Percentiles rank a stretch among this genome's conserved stretches.
Conservation (phyloP, 2,888 invertebrate genomes). For the Lymantria monacha region DNA sequence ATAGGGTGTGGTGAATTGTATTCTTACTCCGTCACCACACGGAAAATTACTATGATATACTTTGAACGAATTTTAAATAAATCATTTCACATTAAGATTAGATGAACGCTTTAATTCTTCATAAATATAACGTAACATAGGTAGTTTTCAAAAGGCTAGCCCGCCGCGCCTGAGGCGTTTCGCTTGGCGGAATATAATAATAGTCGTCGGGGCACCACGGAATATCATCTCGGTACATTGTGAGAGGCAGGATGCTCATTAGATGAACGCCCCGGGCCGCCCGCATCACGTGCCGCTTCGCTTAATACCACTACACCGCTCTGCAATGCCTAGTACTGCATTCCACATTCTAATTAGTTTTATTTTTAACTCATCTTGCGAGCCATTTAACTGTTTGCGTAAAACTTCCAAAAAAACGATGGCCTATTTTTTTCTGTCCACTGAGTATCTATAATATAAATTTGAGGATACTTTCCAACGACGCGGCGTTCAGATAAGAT, state of each 20-base stretch:
- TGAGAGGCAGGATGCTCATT: constrained; percentile 80
- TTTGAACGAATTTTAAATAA: too few relatives aligned
- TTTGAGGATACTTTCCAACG: constrained; percentile 27
- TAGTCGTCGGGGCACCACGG: constrained; percentile 68
- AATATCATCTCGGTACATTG: constrained; percentile 77
- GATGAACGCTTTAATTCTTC: constrained; percentile 51
- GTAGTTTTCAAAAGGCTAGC: constrained; percentile 70
- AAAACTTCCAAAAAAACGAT: constrained; percentile 23
- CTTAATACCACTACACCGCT: constrained; percentile 43
- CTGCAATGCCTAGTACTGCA: constrained; percentile 35
- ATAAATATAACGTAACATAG: constrained; percentile 58
- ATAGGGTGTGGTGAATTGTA: too few relatives aligned
- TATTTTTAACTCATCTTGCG: constrained; percentile 29
- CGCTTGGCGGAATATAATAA: constrained; percentile 73
- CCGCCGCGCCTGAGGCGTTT: constrained; percentile 55
- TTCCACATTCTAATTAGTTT: constrained; percentile 55
- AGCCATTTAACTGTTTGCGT: constrained; percentile 30
- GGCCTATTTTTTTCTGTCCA: constrained; percentile 23
- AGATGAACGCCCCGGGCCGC: constrained; percentile 71
- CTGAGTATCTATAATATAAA: constrained; percentile 30
- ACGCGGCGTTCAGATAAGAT: constrained; percentile 30
- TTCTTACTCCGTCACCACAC: too few relatives aligned
- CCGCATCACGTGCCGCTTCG: constrained; percentile 36
- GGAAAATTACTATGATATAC: too few relatives aligned
- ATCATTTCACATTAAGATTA: constrained; percentile 32